These are phyloP conservation scores for Hoplodrina ambigua DNA, from an alignment of 2,888 invertebrate genomes.

Conservation along the genomic window DNA sequence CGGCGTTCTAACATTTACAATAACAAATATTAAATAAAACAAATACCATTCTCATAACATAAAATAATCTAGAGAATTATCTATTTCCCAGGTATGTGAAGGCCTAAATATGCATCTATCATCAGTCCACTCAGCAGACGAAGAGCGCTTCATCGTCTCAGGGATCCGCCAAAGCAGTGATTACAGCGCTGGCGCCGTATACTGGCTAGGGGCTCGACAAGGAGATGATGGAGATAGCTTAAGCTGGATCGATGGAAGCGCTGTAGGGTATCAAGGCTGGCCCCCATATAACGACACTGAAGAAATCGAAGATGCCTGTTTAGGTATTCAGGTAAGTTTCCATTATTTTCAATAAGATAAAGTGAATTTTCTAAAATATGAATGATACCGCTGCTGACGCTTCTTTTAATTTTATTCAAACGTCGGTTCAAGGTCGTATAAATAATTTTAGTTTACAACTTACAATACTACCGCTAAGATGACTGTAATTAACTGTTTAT, in stretches of 20 bases:
- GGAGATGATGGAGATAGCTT: conserved; percentile 68
- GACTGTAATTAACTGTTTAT: not conserved
- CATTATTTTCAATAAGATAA: not conserved
- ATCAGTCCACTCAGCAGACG: conserved; percentile 92
- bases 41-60: too few species aligned
- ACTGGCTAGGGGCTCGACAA: conserved; percentile 93
- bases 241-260: conserved; percentile 92
- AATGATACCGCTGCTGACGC: not conserved
- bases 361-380: not conserved
- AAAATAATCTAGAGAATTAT: too few species aligned
- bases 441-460: too few species aligned
- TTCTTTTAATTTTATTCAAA: too few species aligned
- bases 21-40: too few species aligned
- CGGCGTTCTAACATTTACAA: too few species aligned
- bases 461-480: not conserved
- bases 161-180: conserved; percentile 93
- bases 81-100: conserved; percentile 90
- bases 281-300: conserved; percentile 89
- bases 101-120: conserved; percentile 93
- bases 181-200: conserved; percentile 93
- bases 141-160: conserved; percentile 93
- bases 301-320: conserved; percentile 78
- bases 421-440: too few species aligned
- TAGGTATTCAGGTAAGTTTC: conserved; percentile 81
- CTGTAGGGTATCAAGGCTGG: conserved; percentile 92